Percentiles rank a stretch among this genome's conserved stretches.
Conservation (phyloP, 2,797 vertebrate genomes). For the Platalea minor region DNA sequence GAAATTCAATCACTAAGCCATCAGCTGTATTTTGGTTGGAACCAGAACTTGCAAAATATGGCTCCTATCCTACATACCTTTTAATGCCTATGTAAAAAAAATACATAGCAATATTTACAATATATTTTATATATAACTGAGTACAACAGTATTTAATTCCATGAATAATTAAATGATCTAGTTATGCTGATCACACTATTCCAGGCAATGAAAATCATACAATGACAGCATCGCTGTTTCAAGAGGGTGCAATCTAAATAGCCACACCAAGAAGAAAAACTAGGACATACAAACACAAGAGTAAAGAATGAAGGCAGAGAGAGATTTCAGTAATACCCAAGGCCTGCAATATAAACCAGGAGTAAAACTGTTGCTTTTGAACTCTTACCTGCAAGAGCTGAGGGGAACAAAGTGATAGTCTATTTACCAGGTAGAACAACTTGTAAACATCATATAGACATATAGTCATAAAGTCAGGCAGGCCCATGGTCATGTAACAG, state of each 20-base stretch:
- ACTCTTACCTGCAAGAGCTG: not conserved
- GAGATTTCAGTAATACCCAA: not conserved
- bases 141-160: not conserved
- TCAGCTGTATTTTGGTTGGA: not conserved
- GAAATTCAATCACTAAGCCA: not conserved
- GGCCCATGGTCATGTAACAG: not conserved
- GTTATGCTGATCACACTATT: not conserved
- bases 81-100: not conserved
- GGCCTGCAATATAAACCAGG: not conserved
- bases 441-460: not conserved
- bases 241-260: not conserved
- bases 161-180: not conserved
- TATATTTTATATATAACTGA: not conserved
- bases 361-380: not conserved
- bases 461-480: not conserved
- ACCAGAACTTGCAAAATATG: not conserved
- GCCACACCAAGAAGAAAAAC: not conserved
- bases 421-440: not conserved
- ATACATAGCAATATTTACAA: not conserved
- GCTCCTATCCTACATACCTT: rapidly evolving
- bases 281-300: not conserved
- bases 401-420: not conserved
- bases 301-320: not conserved
- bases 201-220: not conserved
- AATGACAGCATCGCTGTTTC: not conserved